phyloP scores from a whole-genome alignment of 2,113 vertebrate genomes.

The Ophthalmolycus amberensis region DNA sequence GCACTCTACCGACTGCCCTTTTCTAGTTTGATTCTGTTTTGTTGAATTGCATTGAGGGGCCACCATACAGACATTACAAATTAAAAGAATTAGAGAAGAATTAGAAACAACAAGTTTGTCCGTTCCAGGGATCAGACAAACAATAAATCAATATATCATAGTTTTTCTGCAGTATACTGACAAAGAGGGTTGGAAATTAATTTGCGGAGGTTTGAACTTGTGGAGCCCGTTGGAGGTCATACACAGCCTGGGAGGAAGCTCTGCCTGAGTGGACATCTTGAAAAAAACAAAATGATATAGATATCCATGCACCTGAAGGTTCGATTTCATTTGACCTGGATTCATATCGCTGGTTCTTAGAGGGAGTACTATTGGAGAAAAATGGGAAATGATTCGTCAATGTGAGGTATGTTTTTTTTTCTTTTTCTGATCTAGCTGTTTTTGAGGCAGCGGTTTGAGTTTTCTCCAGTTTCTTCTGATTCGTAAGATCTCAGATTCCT shows the following conservation, averaged over 20 bases:
- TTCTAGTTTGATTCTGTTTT: not conserved
- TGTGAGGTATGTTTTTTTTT: not conserved
- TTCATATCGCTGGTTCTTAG: not conserved
- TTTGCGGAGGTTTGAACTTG: slow-evolving; percentile 44
- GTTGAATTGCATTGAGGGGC: not conserved
- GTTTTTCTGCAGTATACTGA: not conserved
- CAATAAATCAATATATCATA: not conserved
- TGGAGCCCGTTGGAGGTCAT: slow-evolving; percentile 37
- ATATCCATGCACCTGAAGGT: slow-evolving; percentile 4
- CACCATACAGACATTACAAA: not conserved
- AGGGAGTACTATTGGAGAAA: not conserved
- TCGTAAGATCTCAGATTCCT: slow-evolving; percentile 23
- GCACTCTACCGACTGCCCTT: not conserved
- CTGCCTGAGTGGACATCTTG: not conserved
- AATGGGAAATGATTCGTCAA: not conserved
- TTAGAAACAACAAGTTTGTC: not conserved
- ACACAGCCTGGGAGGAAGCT: slow-evolving; percentile 8
- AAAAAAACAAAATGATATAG: not conserved
- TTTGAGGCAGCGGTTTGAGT: not conserved
- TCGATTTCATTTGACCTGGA: not conserved
- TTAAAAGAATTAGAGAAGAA: not conserved
- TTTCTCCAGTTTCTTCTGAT: slow-evolving; percentile 18
- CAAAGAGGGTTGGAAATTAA: slow-evolving; percentile 15
- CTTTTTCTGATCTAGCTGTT: not conserved
- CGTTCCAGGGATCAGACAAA: not conserved